phyloP scores from a whole-genome alignment of 1,140 invertebrate species.

The Cecropterus lyciades region DNA sequence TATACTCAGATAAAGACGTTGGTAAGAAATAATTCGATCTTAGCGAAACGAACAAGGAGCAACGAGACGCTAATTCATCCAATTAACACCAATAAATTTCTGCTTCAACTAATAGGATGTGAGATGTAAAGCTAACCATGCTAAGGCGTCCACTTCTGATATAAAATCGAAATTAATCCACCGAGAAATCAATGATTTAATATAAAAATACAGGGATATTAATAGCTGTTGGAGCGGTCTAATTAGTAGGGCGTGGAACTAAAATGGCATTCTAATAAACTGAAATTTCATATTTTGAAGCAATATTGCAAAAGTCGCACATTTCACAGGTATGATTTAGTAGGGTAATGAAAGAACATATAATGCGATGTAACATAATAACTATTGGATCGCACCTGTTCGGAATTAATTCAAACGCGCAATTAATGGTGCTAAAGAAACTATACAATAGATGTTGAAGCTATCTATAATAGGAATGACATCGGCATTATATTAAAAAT shows the following conservation, averaged over 20 bases:
- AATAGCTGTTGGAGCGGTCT: too few species aligned
- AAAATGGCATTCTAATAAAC: background rate
- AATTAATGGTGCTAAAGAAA: background rate
- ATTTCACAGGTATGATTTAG: background rate
- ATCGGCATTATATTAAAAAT: background rate
- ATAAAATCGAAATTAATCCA: background rate
- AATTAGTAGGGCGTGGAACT: background rate
- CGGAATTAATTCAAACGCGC: background rate
- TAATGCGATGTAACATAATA: background rate
- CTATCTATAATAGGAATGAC: background rate
- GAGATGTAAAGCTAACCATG: slow-evolving; percentile 3
- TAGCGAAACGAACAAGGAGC: slow-evolving; percentile 4
- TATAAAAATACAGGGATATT: too few species aligned
- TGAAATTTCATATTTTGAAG: background rate
- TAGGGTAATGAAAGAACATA: background rate
- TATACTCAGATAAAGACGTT: slow-evolving; percentile 17
- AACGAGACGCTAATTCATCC: slow-evolving; percentile 33
- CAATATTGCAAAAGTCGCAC: too few species aligned
- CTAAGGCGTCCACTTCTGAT: background rate
- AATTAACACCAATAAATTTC: slow-evolving; percentile 41
- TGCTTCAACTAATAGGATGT: slow-evolving; percentile 21
- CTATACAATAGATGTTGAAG: background rate
- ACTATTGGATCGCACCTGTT: background rate
- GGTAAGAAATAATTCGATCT: slow-evolving; percentile 11
- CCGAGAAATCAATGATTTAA: too few species aligned